Percentiles rank a stretch among this genome's conserved stretches.
Conservation (phyloP, 1,140 invertebrate genomes). For the Aphis craccivora region DNA sequence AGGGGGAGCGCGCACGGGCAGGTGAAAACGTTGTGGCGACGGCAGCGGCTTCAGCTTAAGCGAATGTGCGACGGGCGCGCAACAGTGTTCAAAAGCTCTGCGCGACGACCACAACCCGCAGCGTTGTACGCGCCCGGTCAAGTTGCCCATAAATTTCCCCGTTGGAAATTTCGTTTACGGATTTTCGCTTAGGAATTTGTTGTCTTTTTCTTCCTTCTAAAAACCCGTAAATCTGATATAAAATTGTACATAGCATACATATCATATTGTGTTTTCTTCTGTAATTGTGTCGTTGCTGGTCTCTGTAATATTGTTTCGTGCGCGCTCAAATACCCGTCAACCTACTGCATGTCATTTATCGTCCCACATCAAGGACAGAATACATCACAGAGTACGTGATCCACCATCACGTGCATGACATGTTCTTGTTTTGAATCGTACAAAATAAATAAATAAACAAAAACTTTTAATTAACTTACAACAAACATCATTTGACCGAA, state of each 20-base stretch:
- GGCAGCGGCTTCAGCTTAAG: background rate
- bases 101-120: conserved; percentile 23
- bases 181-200: background rate
- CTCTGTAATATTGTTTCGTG: background rate
- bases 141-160: background rate
- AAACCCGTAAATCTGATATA: background rate
- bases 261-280: background rate
- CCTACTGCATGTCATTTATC: background rate
- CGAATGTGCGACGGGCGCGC: conserved; percentile 20
- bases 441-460: background rate
- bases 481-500: background rate
- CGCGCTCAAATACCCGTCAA: background rate
- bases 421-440: background rate
- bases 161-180: background rate
- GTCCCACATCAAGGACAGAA: background rate
- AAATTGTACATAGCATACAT: background rate
- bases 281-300: background rate
- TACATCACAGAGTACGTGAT: background rate
- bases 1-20: conserved; percentile 36
- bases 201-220: background rate
- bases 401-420: no score
- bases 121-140: background rate
- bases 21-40: conserved; percentile 10
- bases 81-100: conserved; percentile 40
- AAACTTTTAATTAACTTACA: background rate